Base-by-base conservation (phyloP, 2,888 invertebrate genomes). In the Eristalis tenax region DNA sequence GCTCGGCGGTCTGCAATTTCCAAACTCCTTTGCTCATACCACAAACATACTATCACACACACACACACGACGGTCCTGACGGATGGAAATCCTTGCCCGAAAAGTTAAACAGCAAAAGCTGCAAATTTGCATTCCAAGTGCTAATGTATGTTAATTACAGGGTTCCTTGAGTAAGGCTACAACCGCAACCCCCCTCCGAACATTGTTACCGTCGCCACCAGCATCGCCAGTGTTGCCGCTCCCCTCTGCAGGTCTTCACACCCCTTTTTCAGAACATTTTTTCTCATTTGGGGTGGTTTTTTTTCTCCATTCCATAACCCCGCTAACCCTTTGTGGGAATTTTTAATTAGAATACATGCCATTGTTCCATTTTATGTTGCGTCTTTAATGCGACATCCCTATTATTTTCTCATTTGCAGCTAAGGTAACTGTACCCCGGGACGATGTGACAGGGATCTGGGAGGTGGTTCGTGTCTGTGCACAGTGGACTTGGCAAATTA, bases 121-220 rank as follows among this genome's bases (percentile, higher is more conserved):
- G 83, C 79, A 83, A 87, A 83, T 87, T 87, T 87, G 87, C 87
- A 87, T 91, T 91, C 90, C 90, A 91, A 90, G 91, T 91, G 91
- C 91, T 92, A 92, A 92, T 92, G 91, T 92, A 91, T 92, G 91
- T 92, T 92, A 92, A 92, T 92, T 92, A 92, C 91, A 91, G 90
- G 90, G 79, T 79, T 79, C 83, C 87, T 87, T 87, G 83, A 83
- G 79, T 76, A 83, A 71, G 63, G 71, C 79, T 75, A 76, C 71
- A 78, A 43, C 64, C 61, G n/a, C 63, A 77, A 18, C 50, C 23
- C 43, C 43, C 18, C 23, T 13, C 5, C 23, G 23, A 56, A 32
- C 35, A 50, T 50, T 50, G n/a, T 50, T 50, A 50, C 50, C 50
- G 6, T 18, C 50, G 59, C 26, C 26, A 26, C 23, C 13, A 18